A percentile compares a stretch with the other conserved stretches of the same genome.
Conservation (phyloP, 2,113 vertebrate genomes). For the Motacilla tschutschensis region DNA sequence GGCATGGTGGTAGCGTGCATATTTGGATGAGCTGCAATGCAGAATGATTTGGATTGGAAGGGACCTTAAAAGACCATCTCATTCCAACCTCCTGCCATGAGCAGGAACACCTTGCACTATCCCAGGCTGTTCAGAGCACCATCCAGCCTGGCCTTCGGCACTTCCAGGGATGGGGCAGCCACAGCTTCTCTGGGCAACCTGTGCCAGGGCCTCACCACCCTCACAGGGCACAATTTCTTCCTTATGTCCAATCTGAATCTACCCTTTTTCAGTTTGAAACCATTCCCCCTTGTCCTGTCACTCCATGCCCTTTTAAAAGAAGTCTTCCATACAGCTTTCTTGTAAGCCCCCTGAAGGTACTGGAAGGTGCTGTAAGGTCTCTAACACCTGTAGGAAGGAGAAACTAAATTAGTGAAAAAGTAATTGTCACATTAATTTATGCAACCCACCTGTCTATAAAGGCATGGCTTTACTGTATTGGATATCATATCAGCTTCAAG, state of each 20-base stretch:
- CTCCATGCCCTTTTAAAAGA: background rate
- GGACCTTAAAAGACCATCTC: background rate
- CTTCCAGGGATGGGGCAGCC: background rate
- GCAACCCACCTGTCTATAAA: background rate
- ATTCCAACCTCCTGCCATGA: background rate
- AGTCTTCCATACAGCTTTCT: background rate
- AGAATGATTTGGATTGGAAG: background rate
- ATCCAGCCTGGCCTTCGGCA: background rate
- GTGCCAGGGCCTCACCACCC: background rate
- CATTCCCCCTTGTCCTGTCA: background rate
- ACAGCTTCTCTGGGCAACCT: background rate
- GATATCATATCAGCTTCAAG: background rate
- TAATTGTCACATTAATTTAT: background rate
- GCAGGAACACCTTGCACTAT: background rate
- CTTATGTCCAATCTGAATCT: rapidly evolving
- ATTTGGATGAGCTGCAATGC: background rate
- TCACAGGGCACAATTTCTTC: background rate
- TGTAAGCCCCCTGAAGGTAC: background rate
- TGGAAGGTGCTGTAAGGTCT: background rate
- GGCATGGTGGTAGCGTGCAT: background rate
- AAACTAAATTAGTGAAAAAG: background rate
- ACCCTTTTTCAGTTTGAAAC: background rate
- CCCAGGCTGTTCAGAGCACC: background rate
- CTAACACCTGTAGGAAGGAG: background rate
- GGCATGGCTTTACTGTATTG: rapidly evolving